Conservation (phyloP, 2,113 vertebrate genomes). For the Chascanopsetta lugubris region DNA sequence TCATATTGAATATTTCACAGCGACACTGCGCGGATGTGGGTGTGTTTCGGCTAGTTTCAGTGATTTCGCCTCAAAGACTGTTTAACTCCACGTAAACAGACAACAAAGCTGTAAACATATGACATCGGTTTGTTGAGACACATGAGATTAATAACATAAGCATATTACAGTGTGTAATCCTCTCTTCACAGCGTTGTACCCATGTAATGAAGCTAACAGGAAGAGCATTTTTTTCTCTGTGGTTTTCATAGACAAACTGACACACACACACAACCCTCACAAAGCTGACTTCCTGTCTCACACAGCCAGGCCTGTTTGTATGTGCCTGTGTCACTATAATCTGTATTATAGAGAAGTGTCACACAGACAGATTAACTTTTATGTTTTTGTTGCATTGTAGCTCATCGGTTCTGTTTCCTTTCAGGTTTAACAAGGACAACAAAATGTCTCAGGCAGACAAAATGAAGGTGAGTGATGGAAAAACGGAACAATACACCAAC, state of each 20-base stretch:
- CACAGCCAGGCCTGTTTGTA: slow-evolving; percentile 13
- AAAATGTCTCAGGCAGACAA: slow-evolving; percentile 84
- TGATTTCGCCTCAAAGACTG: background rate
- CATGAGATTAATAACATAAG: slow-evolving; percentile 1
- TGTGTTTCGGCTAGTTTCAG: slow-evolving; percentile 22
- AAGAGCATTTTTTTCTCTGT: slow-evolving; percentile 42
- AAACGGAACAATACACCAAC: background rate
- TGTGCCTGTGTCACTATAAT: background rate
- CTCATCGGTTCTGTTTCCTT: slow-evolving; percentile 8
- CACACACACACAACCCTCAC: slow-evolving; percentile 24
- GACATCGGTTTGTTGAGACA: background rate
- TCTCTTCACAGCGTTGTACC: background rate
- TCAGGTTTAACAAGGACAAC: slow-evolving; percentile 52
- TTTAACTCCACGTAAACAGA: background rate
- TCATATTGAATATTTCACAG: background rate
- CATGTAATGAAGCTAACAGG: slow-evolving; percentile 35
- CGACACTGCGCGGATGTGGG: background rate
- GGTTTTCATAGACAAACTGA: slow-evolving; percentile 47
- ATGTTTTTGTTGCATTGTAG: background rate
- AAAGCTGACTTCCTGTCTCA: slow-evolving; percentile 74
- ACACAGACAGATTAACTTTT: background rate
- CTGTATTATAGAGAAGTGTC: slow-evolving; percentile 16
- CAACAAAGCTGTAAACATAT: background rate
- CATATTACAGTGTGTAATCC: background rate
- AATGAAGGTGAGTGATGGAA: slow-evolving; percentile 75